phyloP scores from a whole-genome alignment of 2,113 vertebrate species.

The Clarias gariepinus region DNA sequence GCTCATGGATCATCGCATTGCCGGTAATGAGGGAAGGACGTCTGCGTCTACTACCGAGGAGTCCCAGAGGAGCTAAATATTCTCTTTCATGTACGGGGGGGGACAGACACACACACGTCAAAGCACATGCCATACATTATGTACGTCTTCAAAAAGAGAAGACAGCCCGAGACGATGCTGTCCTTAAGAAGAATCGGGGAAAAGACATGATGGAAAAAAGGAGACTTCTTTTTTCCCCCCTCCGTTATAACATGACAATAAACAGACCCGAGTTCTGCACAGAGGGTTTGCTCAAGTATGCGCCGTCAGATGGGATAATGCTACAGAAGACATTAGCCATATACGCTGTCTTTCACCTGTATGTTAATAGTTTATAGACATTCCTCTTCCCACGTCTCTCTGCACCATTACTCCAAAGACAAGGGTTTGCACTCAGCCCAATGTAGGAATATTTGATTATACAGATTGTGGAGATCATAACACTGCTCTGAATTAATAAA shows the following conservation, averaged over 20 bases:
- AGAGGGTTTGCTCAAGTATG: constrained; percentile 60
- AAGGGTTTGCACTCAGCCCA: constrained; percentile 78
- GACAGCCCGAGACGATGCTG: constrained; percentile 64
- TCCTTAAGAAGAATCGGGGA: constrained; percentile 64
- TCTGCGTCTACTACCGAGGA: constrained; percentile 22
- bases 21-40: constrained; percentile 36
- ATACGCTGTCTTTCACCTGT: constrained; percentile 59
- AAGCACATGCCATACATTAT: constrained; percentile 68
- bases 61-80: constrained; percentile 42
- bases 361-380: constrained; percentile 75
- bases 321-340: constrained; percentile 42
- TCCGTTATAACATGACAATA: constrained; percentile 59
- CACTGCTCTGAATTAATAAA: constrained; percentile 81
- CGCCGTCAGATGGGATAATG: constrained; percentile 8
- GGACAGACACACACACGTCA: constrained; percentile 52
- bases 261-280: constrained; percentile 72
- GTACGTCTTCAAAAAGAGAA: constrained; percentile 72
- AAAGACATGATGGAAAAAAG: constrained; percentile 61
- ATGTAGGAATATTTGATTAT: constrained; percentile 79
- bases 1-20: constrained; percentile 34
- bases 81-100: constrained; percentile 43
- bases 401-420: constrained; percentile 69
- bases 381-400: constrained; percentile 38
- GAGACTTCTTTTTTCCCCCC: background rate
- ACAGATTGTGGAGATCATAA: constrained; percentile 73